Conservation (phyloP, 2,113 vertebrate species). For the Probosciger aterrimus region DNA sequence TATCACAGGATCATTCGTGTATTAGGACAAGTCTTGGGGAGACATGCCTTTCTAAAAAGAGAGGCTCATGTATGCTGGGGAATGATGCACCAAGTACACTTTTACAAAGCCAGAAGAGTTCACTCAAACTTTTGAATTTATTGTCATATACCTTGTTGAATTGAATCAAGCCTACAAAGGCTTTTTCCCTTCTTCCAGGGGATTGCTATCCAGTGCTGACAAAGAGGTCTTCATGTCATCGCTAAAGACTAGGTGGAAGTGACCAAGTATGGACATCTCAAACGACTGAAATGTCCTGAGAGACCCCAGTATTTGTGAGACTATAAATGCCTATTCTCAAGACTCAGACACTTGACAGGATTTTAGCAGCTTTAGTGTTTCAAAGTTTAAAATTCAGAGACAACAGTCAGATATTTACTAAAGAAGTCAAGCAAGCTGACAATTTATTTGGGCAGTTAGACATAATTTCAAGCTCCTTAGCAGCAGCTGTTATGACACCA, state of each 20-base stretch:
- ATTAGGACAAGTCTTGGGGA: neutral
- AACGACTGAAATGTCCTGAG: neutral
- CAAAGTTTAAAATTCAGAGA: neutral
- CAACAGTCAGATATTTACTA: neutral
- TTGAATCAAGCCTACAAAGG: neutral
- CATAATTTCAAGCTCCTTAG: neutral
- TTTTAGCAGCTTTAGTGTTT: neutral
- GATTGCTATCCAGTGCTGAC: neutral
- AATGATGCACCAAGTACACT: neutral
- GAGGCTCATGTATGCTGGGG: accelerated
- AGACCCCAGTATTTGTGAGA: neutral
- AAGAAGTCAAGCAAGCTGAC: neutral
- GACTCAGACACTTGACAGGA: neutral
- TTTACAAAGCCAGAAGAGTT: neutral
- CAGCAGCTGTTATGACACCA: neutral
- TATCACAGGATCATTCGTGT: neutral
- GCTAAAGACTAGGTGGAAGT: neutral
- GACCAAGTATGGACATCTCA: neutral
- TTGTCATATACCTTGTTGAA: neutral
- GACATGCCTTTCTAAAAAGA: neutral
- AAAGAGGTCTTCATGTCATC: neutral
- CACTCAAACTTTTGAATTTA: neutral
- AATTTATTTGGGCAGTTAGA: neutral
- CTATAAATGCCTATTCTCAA: neutral
- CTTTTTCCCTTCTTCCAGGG: neutral